Evolutionary conservation across 1,140 invertebrate genomes (phyloP).

Genomic region (Caenorhabditis brenneri): DNA sequence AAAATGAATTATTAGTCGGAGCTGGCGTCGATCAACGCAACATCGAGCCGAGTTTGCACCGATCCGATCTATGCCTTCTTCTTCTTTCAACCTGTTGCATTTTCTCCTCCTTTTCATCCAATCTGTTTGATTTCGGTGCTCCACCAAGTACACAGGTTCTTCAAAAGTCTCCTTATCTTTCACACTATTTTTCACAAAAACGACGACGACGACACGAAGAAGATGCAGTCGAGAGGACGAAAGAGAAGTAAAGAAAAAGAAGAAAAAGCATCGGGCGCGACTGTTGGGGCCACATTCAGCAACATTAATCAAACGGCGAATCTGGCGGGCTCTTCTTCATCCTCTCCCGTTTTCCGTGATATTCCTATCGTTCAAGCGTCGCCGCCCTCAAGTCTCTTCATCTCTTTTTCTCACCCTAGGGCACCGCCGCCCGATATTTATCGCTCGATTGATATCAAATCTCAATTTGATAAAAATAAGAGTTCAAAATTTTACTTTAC

Average conservation of each 20-base stretch:
- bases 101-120: not conserved
- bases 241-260: conserved; percentile 12
- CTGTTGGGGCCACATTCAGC: conserved; percentile 42
- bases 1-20: conserved; percentile 41
- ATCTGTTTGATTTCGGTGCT: not conserved
- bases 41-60: conserved; percentile 22
- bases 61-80: conserved; percentile 32
- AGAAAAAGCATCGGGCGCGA: conserved; percentile 37
- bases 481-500: conserved; percentile 28
- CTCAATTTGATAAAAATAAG: conserved; percentile 18
- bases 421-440: conserved; percentile 29
- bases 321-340: conserved; percentile 40
- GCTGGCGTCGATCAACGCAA: not conserved
- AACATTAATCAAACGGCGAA: conserved; percentile 43
- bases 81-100: not conserved
- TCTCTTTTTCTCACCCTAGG: conserved; percentile 38
- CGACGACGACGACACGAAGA: conserved; percentile 19
- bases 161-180: conserved; percentile 4
- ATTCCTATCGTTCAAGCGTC: conserved; percentile 37
- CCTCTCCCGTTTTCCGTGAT: conserved; percentile 37
- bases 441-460: conserved; percentile 41
- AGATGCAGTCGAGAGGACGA: conserved; percentile 10
- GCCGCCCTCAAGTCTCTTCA: conserved; percentile 34
- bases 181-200: conserved; percentile 11
- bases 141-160: conserved; percentile 33